A percentile compares a stretch with the other conserved stretches of the same genome.
These are phyloP conservation scores for Sebastes oblongus DNA, from an alignment of 2,797 vertebrate genomes.

Conservation along the genomic window DNA sequence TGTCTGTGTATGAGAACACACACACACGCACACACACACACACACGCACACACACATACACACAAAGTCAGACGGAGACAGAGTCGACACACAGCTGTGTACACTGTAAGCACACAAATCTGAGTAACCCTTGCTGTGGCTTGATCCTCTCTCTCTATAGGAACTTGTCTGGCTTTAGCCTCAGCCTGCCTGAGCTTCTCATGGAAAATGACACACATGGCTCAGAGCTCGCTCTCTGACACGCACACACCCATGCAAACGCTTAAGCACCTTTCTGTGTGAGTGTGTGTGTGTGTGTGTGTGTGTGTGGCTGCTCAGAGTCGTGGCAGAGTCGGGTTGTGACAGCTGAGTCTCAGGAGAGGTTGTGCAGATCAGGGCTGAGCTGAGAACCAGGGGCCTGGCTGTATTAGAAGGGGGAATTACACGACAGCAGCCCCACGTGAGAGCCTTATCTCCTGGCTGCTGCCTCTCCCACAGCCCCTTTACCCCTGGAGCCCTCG, in stretches of 20 bases:
- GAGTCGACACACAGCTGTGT: conserved; percentile 44
- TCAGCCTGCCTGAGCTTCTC: conserved; percentile 64
- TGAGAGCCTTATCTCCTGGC: conserved; percentile 80
- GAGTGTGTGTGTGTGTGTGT: not conserved
- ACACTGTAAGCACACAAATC: conserved; percentile 54
- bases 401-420: conserved; percentile 78
- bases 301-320: conserved; percentile 44
- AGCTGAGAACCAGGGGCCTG: conserved; percentile 76
- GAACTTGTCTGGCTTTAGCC: conserved; percentile 69
- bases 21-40: not conserved
- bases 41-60: not conserved
- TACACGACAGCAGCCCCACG: conserved; percentile 78
- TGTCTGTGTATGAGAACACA: conserved; percentile 11
- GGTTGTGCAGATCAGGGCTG: conserved; percentile 80
- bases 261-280: conserved; percentile 55
- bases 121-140: conserved; percentile 56
- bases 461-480: conserved; percentile 71
- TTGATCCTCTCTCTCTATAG: conserved; percentile 68
- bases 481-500: conserved; percentile 51
- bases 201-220: conserved; percentile 66
- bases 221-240: conserved; percentile 50
- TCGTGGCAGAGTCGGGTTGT: conserved; percentile 66
- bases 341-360: conserved; percentile 81
- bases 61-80: conserved; percentile 9
- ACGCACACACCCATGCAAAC: conserved; percentile 16